These are phyloP conservation scores for Hipposideros larvatus DNA, from an alignment of 2,797 vertebrate species.

Conservation along the genomic window DNA sequence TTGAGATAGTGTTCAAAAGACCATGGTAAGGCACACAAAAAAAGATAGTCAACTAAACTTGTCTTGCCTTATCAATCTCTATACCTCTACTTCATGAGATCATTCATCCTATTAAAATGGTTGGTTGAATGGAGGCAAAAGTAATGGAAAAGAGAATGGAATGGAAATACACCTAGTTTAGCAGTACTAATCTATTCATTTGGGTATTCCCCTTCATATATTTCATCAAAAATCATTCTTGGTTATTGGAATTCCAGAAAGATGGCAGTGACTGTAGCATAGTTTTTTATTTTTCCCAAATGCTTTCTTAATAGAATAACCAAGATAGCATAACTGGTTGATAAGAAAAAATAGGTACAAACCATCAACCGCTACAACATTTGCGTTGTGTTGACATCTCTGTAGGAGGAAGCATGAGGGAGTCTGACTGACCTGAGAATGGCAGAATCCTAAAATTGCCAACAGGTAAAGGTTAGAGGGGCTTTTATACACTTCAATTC, in stretches of 20 bases:
- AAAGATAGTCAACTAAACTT: background rate
- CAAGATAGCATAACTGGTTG: background rate
- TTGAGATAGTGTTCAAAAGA: background rate
- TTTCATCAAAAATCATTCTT: background rate
- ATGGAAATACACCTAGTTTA: background rate
- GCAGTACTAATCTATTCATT: background rate
- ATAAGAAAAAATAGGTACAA: constrained; percentile 13
- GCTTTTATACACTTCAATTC: background rate
- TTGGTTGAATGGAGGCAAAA: constrained; percentile 7
- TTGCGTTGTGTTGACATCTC: background rate
- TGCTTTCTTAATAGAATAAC: constrained; percentile 1
- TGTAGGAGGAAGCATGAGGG: background rate
- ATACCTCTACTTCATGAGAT: constrained; percentile 25
- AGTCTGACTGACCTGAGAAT: background rate
- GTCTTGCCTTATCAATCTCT: background rate
- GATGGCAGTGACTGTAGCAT: background rate
- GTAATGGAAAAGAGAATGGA: constrained; percentile 1
- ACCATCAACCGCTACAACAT: background rate
- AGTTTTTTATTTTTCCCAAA: background rate
- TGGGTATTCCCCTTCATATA: background rate
- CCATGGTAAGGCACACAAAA: background rate
- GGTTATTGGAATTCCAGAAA: background rate
- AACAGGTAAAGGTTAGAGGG: background rate
- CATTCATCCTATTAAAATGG: background rate
- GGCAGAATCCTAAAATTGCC: background rate